These are phyloP conservation scores for Mystacornis crossleyi DNA, from an alignment of 2,113 vertebrate species.

Conservation along the genomic window DNA sequence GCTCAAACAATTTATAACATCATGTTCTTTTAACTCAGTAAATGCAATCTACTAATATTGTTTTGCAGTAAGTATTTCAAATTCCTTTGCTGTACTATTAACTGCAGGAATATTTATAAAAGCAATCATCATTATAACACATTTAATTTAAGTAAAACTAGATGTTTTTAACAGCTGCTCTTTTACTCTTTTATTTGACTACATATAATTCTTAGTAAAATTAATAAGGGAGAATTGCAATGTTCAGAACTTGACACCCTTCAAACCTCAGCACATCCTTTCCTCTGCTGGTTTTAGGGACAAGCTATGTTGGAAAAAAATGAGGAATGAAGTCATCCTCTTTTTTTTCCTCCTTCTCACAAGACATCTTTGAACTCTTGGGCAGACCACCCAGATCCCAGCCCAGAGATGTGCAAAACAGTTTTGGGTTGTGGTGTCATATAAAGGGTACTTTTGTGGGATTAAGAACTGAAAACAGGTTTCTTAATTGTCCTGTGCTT, in stretches of 20 bases:
- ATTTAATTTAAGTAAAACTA: neutral
- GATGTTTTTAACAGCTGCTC: neutral
- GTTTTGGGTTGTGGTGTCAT: neutral
- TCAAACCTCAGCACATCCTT: neutral
- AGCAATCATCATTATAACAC: neutral
- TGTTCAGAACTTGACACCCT: neutral
- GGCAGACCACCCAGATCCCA: neutral
- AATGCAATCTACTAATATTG: neutral
- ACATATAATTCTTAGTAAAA: neutral
- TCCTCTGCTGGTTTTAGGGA: neutral
- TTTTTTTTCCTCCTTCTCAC: neutral
- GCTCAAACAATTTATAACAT: neutral
- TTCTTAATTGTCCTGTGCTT: neutral
- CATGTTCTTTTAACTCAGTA: neutral
- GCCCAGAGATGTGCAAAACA: neutral
- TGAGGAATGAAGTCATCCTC: neutral
- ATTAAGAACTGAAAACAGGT: neutral
- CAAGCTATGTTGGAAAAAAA: neutral
- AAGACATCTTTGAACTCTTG: neutral
- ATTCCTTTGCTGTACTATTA: conserved; percentile 3
- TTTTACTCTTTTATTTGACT: neutral
- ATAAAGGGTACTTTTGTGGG: neutral
- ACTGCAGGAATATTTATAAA: neutral
- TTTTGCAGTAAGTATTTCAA: neutral
- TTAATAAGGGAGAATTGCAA: neutral